Evolutionary conservation across 2,888 invertebrate species (phyloP), one percentile per base, ranked within the genome.

Genomic region (Neoaliturus tenellus): DNA sequence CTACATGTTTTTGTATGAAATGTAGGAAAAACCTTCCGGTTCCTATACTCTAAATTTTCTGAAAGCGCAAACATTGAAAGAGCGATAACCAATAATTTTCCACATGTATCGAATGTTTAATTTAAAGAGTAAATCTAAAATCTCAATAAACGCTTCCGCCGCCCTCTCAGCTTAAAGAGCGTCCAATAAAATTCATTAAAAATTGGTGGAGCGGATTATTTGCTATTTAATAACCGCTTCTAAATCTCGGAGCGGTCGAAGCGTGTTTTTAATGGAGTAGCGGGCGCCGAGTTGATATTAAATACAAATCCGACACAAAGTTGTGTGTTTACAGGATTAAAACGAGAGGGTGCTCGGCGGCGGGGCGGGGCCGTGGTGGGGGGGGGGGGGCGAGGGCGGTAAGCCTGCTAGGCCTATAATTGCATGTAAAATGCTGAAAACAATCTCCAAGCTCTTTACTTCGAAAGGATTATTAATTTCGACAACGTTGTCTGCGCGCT

Each of bases 381-480:
- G 84, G 48, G 82, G 75, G 51, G 39, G 82, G 71, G 62, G 82
- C 48, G 48, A 58, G 80, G 83, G 71, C 41, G 85, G 80, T 80
- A 84, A 81, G 81, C 81, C 81, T 48, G 20, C 81, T 81, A 81
- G 71, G 82, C 82, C 90, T 90, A 90, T 90, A 90, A 90, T 89
- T 82, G 82, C 73, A 82, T 82, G 82, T 82, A 82, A 82, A 82
- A 82, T 82, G 82, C 73, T 82, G 82, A 73, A 82, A 82, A 82
- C 82, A 82, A 82, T 71, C 82, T 73, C 82, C 55, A 73, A 78
- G 78, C 78, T 78, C 78, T 55, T 78, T 78, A 78, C 78, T 23
- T 44, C 44, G 44, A 41, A 44, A 75, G 41, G 73, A 75, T 75
- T 75, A 75, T 75, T 75, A 75, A 75, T 75, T 75, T 75, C 73